Conservation (phyloP, 1,140 invertebrate genomes). For the Manduca sexta region DNA sequence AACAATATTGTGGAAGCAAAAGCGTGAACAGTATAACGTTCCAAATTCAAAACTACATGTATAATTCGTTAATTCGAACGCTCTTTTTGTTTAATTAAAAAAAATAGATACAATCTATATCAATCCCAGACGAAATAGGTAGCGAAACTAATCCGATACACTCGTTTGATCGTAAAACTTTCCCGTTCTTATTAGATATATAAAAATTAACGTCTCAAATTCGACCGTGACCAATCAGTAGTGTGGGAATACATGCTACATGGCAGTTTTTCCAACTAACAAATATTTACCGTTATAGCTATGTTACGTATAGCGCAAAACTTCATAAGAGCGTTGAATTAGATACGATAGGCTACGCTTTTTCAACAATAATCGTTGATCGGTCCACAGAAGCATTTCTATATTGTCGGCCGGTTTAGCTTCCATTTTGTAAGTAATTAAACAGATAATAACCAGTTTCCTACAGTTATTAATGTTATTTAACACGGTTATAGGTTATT, state of each 20-base stretch:
- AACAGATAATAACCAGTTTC: slow-evolving; percentile 20
- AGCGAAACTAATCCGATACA: too few species aligned
- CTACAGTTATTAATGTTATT: slow-evolving; percentile 21
- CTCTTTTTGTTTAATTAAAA: too few species aligned
- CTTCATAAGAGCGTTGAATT: slow-evolving; percentile 11
- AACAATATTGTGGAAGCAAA: too few species aligned
- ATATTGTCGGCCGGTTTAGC: slow-evolving; percentile 31
- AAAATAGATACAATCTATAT: too few species aligned
- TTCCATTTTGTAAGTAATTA: slow-evolving; percentile 54
- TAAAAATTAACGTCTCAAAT: slow-evolving; percentile 12
- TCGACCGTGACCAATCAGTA: slow-evolving; percentile 37
- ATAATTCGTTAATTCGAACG: too few species aligned
- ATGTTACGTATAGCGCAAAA: slow-evolving; percentile 40
- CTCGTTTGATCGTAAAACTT: background rate
- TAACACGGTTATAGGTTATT: slow-evolving; percentile 16
- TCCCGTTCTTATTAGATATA: background rate
- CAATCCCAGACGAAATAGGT: too few species aligned
- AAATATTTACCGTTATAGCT: slow-evolving; percentile 47
- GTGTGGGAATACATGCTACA: slow-evolving; percentile 55
- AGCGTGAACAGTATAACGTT: too few species aligned
- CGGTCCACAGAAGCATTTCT: slow-evolving; percentile 50
- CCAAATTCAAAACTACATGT: too few species aligned
- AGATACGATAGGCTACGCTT: slow-evolving; percentile 42
- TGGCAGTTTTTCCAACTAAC: slow-evolving; percentile 18
- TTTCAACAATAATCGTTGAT: slow-evolving; percentile 47